Base-by-base conservation (phyloP, 2,797 vertebrate species). In the Karalla daura region DNA sequence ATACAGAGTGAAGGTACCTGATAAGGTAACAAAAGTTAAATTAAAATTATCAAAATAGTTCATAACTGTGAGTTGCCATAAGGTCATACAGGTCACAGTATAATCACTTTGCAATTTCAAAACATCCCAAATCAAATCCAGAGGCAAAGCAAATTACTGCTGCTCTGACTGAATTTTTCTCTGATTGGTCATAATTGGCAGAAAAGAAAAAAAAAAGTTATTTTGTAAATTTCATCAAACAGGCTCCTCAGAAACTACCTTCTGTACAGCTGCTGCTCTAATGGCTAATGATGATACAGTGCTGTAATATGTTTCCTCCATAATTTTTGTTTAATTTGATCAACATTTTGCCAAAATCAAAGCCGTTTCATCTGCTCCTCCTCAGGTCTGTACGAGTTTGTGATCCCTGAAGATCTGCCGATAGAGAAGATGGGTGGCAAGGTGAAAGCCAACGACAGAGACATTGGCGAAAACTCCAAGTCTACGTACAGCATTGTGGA, bases 351-450 rank as follows among this genome's bases (percentile, higher is more conserved):
- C 17, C 46, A 3, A 7, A 74, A 64, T 55, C 11, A 30, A 41
- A 61, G 41, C 24, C 20, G 6, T 8, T 37, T 0, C 51, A 21
- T 70, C 27, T 75, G 30, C 51, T 53, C 17, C 18, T 60, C 37
- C 46, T 2, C 88, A 99, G 98, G 95, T 88, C 90, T 98, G 21
- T 99, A 99, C 54, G 97, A 99, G 89, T 98, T 99, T 90, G 94
- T 95, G 49, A 95, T 98, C 66, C 93, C 95, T 3, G 98, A 99
- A 88, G 95, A 98, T 74, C 92, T 98, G 27, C 89, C 91, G 28
- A 81, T 96, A 5, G 97, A 96, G 27, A 95, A 96, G 44, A 92
- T 94, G 3, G 94, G 97, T 23, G 98, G 97, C 79, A 95, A 94
- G 63, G 96, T 99, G 71, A 98, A 94, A 80, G 97, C 97, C 28